phyloP scores from a whole-genome alignment of 2,113 vertebrate genomes.

The Apeltes quadracus region DNA sequence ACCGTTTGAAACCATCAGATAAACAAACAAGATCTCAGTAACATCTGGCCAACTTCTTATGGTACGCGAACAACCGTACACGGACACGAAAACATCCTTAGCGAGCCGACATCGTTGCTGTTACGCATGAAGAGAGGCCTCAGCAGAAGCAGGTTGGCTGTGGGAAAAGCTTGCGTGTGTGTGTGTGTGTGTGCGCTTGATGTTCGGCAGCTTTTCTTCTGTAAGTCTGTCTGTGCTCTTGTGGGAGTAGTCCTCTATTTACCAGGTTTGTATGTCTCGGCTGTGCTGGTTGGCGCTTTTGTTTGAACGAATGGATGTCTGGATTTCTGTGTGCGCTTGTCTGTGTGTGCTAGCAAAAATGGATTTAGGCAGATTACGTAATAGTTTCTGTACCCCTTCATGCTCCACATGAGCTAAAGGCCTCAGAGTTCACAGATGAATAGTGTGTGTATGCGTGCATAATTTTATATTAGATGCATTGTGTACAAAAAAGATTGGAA shows the following conservation, averaged over 20 bases:
- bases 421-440: constrained; percentile 20
- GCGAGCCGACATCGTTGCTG: constrained; percentile 28
- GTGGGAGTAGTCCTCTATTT: constrained; percentile 19
- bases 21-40: constrained; percentile 24
- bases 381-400: constrained; percentile 38
- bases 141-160: constrained; percentile 43
- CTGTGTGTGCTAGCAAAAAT: constrained; percentile 35
- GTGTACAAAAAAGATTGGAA: constrained; percentile 22
- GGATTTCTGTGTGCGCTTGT: neutral
- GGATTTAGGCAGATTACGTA: constrained; percentile 55
- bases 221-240: constrained; percentile 3
- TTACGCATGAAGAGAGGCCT: constrained; percentile 32
- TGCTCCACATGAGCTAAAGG: constrained; percentile 38
- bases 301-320: neutral
- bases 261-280: neutral
- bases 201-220: neutral
- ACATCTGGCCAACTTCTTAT: constrained; percentile 3
- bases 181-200: neutral
- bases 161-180: constrained; percentile 15
- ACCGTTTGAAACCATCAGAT: constrained; percentile 4
- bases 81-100: constrained; percentile 18
- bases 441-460: constrained; percentile 1
- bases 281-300: constrained; percentile 7
- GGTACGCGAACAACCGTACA: neutral
- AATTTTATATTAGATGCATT: constrained; percentile 31